phyloP scores from a whole-genome alignment of 1,140 invertebrate species.

The Ptiloglossa arizonensis region DNA sequence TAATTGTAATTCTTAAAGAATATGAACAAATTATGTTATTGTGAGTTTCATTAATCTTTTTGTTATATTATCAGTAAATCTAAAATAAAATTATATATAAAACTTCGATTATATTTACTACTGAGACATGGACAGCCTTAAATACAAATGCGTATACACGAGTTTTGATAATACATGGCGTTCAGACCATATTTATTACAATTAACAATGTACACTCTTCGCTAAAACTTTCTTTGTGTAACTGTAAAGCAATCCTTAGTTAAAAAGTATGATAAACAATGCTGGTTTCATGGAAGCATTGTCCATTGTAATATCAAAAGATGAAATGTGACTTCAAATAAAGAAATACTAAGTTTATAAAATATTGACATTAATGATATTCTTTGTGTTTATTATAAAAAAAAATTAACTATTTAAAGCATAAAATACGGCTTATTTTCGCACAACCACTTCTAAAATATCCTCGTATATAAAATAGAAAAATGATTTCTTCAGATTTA shows the following conservation, averaged over 20 bases:
- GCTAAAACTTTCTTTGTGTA: slow-evolving; percentile 51
- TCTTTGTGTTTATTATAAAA: slow-evolving; percentile 18
- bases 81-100: slow-evolving; percentile 36
- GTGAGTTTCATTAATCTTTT: neutral
- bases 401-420: slow-evolving; percentile 48
- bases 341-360: slow-evolving; percentile 24
- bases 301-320: neutral
- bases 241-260: slow-evolving; percentile 43
- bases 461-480: slow-evolving; percentile 48
- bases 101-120: slow-evolving; percentile 49
- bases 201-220: slow-evolving; percentile 58
- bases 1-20: slow-evolving; percentile 21
- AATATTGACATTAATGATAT: slow-evolving; percentile 20
- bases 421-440: slow-evolving; percentile 34
- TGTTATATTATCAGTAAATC: neutral
- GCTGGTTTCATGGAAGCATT: slow-evolving; percentile 48
- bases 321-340: slow-evolving; percentile 26
- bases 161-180: slow-evolving; percentile 16
- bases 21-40: neutral
- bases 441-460: slow-evolving; percentile 7
- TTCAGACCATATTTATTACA: slow-evolving; percentile 42
- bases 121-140: slow-evolving; percentile 19
- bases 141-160: slow-evolving; percentile 41
- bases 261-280: slow-evolving; percentile 62
- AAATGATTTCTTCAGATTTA: slow-evolving; percentile 60